Conservation (phyloP, 30 jellyfish, hydroid and myxozoan species). For the Sanderia malayensis region DNA sequence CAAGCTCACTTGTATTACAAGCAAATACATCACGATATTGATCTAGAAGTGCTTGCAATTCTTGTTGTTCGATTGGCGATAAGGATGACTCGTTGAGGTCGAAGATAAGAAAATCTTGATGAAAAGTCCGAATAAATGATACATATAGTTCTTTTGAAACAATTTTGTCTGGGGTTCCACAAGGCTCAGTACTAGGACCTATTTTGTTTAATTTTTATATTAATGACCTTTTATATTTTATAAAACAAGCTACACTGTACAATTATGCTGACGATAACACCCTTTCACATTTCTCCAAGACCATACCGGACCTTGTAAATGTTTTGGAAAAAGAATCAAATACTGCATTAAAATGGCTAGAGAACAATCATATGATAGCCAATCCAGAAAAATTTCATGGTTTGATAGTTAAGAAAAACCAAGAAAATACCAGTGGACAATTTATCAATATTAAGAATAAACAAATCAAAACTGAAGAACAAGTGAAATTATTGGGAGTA, state of each 20-base stretch:
- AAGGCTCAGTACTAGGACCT: too few relatives aligned
- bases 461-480: background rate
- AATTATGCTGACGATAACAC: conserved; percentile 24
- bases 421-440: background rate
- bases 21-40: too few relatives aligned
- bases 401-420: background rate
- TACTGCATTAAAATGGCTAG: conserved; percentile 7
- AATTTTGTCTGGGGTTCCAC: too few relatives aligned
- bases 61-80: too few relatives aligned
- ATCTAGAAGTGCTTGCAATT: too few relatives aligned
- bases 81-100: too few relatives aligned
- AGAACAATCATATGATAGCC: conserved; percentile 12
- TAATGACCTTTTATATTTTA: conserved; percentile 12
- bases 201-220: too few relatives aligned
- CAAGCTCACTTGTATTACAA: too few relatives aligned
- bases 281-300: conserved; percentile 14
- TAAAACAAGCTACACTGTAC: conserved; percentile 15
- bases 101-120: too few relatives aligned
- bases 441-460: background rate
- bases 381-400: conserved; percentile 31
- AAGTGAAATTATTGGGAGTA: conserved; percentile 16
- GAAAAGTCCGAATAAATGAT: too few relatives aligned
- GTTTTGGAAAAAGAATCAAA: conserved; percentile 16
- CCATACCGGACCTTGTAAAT: conserved; percentile 16
- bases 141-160: too few relatives aligned